Conservation (phyloP, 2,113 vertebrate genomes). For the Cyprinodon variegatus region DNA sequence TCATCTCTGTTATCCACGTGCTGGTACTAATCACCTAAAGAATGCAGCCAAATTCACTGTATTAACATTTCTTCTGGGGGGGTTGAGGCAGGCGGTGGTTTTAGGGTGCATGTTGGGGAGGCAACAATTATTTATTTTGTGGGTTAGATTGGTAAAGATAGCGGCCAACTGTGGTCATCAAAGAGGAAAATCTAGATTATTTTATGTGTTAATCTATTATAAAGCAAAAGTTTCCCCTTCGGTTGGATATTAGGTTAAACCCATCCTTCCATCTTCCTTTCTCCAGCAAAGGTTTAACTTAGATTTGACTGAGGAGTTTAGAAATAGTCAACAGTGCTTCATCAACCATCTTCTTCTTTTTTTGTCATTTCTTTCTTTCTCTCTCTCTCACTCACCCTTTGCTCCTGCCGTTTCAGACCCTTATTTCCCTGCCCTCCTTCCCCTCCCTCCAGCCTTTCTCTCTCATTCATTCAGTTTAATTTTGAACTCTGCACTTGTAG, state of each 20-base stretch:
- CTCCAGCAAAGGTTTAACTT: constrained; percentile 57
- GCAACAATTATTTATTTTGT: constrained; percentile 33
- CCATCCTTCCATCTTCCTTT: constrained; percentile 28
- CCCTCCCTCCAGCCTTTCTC: constrained; percentile 31
- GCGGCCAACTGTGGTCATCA: constrained; percentile 6
- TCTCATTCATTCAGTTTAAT: constrained; percentile 81
- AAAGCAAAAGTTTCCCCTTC: background rate
- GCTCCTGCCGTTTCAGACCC: constrained; percentile 64
- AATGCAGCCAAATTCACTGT: constrained; percentile 69
- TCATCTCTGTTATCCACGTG: constrained; percentile 67
- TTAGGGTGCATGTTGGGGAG: constrained; percentile 15
- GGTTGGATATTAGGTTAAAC: constrained; percentile 32
- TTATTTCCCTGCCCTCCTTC: constrained; percentile 59
- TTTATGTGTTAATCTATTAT: background rate
- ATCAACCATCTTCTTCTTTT: constrained; percentile 63
- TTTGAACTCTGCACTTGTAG: constrained; percentile 79
- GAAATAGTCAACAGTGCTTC: constrained; percentile 57
- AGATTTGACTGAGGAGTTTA: constrained; percentile 56
- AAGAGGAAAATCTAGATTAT: constrained; percentile 17
- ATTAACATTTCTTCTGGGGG: constrained; percentile 75
- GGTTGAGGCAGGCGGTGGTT: constrained; percentile 23
- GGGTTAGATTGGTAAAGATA: constrained; percentile 7
- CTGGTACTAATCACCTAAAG: constrained; percentile 70
- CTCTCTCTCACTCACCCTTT: constrained; percentile 35
- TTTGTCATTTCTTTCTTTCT: constrained; percentile 59